Evolutionary conservation across 2,113 vertebrate species (phyloP).

Genomic region (Takifugu flavidus): DNA sequence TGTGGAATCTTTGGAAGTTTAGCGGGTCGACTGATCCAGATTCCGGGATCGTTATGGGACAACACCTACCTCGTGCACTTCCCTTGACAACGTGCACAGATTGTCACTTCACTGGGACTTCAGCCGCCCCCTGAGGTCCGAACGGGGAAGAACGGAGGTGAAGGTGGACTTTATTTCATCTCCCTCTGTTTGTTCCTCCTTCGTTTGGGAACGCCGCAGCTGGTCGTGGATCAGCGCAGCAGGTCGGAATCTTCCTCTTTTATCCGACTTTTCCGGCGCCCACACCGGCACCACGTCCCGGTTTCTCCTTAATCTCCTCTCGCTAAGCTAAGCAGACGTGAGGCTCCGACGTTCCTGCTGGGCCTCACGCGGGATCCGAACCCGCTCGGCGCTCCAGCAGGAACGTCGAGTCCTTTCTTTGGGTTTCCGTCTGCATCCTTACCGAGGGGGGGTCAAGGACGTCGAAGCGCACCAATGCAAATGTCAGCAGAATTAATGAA

Average conservation of each 20-base stretch:
- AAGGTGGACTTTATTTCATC: neutral
- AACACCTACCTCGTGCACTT: too few species aligned
- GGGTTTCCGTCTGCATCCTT: too few species aligned
- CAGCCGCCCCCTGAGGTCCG: too few species aligned
- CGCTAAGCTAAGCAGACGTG: slow-evolving; percentile 67
- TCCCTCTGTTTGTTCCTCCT: slow-evolving; percentile 8
- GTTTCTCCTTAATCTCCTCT: slow-evolving; percentile 63
- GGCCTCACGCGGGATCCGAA: too few species aligned
- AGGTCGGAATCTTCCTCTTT: slow-evolving; percentile 58
- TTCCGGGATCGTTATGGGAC: too few species aligned
- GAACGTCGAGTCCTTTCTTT: too few species aligned
- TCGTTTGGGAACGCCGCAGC: slow-evolving; percentile 4
- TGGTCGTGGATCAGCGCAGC: slow-evolving; percentile 59
- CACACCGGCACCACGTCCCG: slow-evolving; percentile 65
- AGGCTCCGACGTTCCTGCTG: slow-evolving; percentile 55
- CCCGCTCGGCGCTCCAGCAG: too few species aligned
- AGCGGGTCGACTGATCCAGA: too few species aligned
- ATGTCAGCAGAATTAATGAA: slow-evolving; percentile 29
- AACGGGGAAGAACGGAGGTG: too few species aligned
- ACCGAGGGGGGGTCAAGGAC: neutral
- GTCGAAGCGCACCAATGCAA: slow-evolving; percentile 5
- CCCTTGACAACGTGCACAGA: too few species aligned
- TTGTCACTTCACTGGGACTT: too few species aligned
- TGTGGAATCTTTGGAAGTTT: neutral
- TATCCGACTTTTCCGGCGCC: slow-evolving; percentile 58